phyloP scores from a whole-genome alignment of 1,140 invertebrate species.

The Palaemon carinicauda region DNA sequence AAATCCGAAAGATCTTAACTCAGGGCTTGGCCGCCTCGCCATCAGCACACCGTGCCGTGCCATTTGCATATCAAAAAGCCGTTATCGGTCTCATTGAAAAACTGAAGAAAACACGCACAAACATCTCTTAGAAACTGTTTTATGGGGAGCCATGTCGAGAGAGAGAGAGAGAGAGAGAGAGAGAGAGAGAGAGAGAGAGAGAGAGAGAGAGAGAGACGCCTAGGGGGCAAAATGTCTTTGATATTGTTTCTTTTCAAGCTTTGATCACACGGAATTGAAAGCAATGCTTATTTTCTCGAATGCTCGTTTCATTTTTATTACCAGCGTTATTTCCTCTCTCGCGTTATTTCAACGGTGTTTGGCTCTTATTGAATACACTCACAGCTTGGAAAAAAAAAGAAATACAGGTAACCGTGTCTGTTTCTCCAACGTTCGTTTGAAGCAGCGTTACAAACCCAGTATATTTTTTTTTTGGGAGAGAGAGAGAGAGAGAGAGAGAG shows the following conservation, averaged over 20 bases:
- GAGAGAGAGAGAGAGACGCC: background rate
- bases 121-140: background rate
- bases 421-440: too few relatives aligned
- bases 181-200: slow-evolving; percentile 13
- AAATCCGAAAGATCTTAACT: background rate
- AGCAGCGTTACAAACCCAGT: background rate
- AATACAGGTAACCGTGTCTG: too few relatives aligned
- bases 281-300: too few relatives aligned
- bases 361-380: too few relatives aligned
- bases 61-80: too few relatives aligned
- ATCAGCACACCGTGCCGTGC: background rate
- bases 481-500: background rate
- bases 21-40: background rate
- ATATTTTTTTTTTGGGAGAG: background rate
- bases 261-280: too few relatives aligned
- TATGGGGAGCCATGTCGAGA: background rate
- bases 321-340: too few relatives aligned
- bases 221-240: background rate
- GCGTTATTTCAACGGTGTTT: too few relatives aligned
- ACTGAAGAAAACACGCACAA: background rate
- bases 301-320: too few relatives aligned
- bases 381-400: too few relatives aligned
- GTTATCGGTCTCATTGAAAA: background rate
- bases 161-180: background rate
- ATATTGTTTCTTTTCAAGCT: too few relatives aligned